Evolutionary conservation across 2,797 vertebrate genomes (phyloP).

Genomic region (Ptychobarbus kaznakovi): DNA sequence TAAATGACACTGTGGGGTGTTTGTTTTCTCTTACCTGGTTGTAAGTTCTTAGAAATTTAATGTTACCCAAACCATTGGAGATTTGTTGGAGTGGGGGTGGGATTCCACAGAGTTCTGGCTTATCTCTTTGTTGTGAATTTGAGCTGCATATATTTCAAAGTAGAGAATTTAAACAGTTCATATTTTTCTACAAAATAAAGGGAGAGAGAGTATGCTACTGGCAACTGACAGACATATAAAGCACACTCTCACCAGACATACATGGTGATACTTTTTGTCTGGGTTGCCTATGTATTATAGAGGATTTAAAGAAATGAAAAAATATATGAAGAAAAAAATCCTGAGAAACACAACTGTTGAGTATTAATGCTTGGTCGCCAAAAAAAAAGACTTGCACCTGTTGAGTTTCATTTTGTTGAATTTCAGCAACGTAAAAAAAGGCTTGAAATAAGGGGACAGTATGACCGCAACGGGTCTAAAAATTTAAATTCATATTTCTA

Average conservation of each 20-base stretch:
- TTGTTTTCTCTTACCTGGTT: conserved; percentile 48
- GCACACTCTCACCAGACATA: conserved; percentile 79
- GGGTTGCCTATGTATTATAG: conserved; percentile 68
- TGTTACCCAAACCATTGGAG: conserved; percentile 43
- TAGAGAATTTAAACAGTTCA: conserved; percentile 61
- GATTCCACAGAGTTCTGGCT: conserved; percentile 54
- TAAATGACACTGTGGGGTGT: conserved; percentile 51
- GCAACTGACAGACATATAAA: conserved; percentile 71
- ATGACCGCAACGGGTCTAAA: conserved; percentile 74
- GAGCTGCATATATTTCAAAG: conserved; percentile 68
- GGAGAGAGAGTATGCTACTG: conserved; percentile 31
- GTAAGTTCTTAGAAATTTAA: conserved; percentile 41
- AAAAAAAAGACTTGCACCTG: conserved; percentile 80
- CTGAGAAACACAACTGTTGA: conserved; percentile 70
- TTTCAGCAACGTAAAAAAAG: conserved; percentile 75
- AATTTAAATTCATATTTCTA: conserved; percentile 83
- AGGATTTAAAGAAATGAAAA: not conserved
- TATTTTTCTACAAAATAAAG: conserved; percentile 59
- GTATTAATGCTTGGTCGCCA: conserved; percentile 69
- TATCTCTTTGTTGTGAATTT: conserved; percentile 68
- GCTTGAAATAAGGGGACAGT: conserved; percentile 75
- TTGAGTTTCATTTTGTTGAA: conserved; percentile 81
- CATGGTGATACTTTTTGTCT: conserved; percentile 78
- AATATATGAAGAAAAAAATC: conserved; percentile 27
- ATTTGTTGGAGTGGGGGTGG: conserved; percentile 52